A percentile compares a stretch with the other conserved stretches of the same genome.
These are phyloP conservation scores for Sturnira hondurensis DNA, from an alignment of 2,113 vertebrate genomes.

Conservation along the genomic window DNA sequence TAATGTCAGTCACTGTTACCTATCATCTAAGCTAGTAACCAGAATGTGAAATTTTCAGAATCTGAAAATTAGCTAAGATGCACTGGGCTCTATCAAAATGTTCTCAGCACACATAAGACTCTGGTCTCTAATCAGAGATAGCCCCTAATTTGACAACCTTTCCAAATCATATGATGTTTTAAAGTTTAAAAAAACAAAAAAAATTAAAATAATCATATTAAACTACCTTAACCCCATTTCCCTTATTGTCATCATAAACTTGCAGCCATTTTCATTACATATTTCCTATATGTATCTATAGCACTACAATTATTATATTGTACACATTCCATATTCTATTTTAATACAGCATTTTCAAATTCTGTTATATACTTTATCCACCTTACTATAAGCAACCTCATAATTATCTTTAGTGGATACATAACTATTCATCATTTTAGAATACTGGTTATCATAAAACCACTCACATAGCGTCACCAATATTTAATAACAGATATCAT, in stretches of 20 bases:
- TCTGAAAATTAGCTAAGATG: neutral
- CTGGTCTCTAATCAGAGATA: neutral
- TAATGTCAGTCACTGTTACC: neutral
- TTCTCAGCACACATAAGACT: fast-evolving
- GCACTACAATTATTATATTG: neutral
- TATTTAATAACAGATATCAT: neutral
- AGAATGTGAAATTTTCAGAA: too few relatives aligned
- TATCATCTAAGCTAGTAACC: neutral
- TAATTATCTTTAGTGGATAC: neutral
- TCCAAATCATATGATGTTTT: neutral
- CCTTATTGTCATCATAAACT: neutral
- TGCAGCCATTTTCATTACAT: neutral
- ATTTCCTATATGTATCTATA: neutral
- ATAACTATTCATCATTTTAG: neutral
- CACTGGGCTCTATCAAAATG: neutral
- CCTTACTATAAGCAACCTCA: neutral
- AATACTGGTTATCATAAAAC: neutral
- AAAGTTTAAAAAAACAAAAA: neutral
- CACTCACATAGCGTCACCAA: neutral
- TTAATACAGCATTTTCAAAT: neutral
- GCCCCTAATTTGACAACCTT: neutral
- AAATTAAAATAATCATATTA: neutral
- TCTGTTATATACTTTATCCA: neutral
- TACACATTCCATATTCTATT: neutral
- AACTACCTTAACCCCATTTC: neutral